These are phyloP conservation scores for Cataglyphis altisquamis DNA, from an alignment of 2,888 invertebrate genomes.

Conservation along the genomic window DNA sequence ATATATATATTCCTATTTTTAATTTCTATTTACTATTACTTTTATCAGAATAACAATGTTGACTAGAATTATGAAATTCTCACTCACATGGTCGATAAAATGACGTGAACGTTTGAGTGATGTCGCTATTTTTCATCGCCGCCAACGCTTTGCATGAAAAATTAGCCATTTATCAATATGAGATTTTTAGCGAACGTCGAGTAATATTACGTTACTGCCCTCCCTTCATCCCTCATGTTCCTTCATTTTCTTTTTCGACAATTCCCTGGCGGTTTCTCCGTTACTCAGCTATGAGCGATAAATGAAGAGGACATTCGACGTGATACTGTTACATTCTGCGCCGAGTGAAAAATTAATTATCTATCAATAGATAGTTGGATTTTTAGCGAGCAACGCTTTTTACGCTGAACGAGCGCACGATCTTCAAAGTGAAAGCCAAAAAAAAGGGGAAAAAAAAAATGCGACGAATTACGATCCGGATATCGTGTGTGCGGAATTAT, in stretches of 20 bases:
- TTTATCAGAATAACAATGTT: background rate
- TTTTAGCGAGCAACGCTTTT: conserved; percentile 36
- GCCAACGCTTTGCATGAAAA: conserved; percentile 44
- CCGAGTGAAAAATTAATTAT: conserved; percentile 69
- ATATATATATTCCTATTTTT: background rate
- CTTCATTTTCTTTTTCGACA: background rate
- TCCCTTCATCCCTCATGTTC: background rate
- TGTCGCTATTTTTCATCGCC: conserved; percentile 34
- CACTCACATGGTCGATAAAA: conserved; percentile 58
- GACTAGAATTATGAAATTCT: background rate
- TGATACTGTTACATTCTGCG: conserved; percentile 40
- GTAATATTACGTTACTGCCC: background rate
- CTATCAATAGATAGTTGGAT: conserved; percentile 37
- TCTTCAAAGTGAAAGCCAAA: background rate
- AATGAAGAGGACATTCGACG: conserved; percentile 36
- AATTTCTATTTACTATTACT: background rate
- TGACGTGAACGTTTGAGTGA: conserved; percentile 57
- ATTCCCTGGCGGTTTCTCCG: background rate
- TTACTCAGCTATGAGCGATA: background rate
- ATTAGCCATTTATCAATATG: conserved; percentile 67
- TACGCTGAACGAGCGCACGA: conserved; percentile 22
- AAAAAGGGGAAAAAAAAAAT: background rate
- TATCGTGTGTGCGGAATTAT: conserved; percentile 50
- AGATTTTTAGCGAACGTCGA: conserved; percentile 21
- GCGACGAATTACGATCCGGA: conserved; percentile 40